Evolutionary conservation across 2,113 vertebrate species (phyloP), one percentile per base, ranked within the genome.

Genomic region (Clarias macrocephalus): DNA sequence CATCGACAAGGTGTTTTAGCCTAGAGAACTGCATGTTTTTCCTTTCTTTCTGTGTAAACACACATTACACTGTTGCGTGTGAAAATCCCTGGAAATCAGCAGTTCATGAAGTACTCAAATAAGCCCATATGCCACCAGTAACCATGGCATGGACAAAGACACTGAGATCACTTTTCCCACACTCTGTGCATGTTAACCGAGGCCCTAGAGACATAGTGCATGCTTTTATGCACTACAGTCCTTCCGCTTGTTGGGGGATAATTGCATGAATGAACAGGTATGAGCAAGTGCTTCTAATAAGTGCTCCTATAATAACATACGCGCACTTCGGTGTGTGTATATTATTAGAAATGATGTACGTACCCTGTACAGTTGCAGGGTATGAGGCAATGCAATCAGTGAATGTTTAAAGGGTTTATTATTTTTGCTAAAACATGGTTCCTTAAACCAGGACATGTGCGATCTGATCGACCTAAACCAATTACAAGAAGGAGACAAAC

Each of bases 401-500:
- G 2, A 28, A 33, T 33, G n/a, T 80, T 59, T 80, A 59, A 59
- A 28, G 30, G 56, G 33, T 6, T 80, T 59, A 59, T 80, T 59
- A 59, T 80, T 80, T 80, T 80, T 54, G 11, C 28, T 42, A 30
- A 70, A 70, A 68, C 25, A 66, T 30, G 57, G 25, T 15, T 59
- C 28, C 77, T 28, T 33, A 56, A 59, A 59, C 77, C 3, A 0
- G 18, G 56, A 59, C 12, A 18, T 80, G 54, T 19, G 8, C 30
- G 54, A 30, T 28, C 54, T 80, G 52, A 57, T 19, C 54, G 77
- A 80, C 28, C 25, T 19, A 80, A 33, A 28, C 77, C 56, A 59
- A 80, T 59, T 80, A 80, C 28, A 18, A 59, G 77, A 21, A 59
- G 59, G 77, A 80, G 59, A 59, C 77, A 59, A 79, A 79, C n/a